Evolutionary conservation across 2,888 invertebrate genomes (phyloP), one percentile per base, ranked within the genome.

Genomic region (Athetis lepigone): DNA sequence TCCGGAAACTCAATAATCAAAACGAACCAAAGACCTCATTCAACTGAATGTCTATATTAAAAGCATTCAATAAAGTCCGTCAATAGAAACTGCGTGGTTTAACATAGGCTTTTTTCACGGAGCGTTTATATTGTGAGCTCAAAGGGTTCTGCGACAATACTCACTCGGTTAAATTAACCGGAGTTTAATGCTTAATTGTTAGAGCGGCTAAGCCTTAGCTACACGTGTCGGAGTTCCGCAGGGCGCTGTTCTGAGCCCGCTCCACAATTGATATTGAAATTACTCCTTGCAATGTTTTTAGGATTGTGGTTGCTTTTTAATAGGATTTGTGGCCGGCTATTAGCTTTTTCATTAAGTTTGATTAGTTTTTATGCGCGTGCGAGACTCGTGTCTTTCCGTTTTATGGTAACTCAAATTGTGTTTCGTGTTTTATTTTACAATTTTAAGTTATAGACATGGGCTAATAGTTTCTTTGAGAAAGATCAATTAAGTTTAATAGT

Each of bases 181-280:
- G 87, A 87, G 92, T 90, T 93, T 93, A 90, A 93, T 90, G 92
- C 92, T 93, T 93, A 93, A 93, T 94, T 94, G 92, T 93, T 88
- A 93, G 92, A 91, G 90, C 90, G 90, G 91, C 91, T 93, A 92
- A 94, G 92, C 94, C 85, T 84, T 70, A 73, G 84, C 86, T 89
- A 94, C 94, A 94, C 94, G 94, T 93, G 94, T 94, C 90, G 85
- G 85, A 80, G 90, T 89, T 86, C 85, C 88, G 78, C 90, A 88
- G 88, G 88, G 89, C 81, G 79, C 81, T 73, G 68, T 75, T 55
- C 64, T 79, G 80, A 85, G 83, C 84, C 85, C 78, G 85, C 84
- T 84, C 77, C 78, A 83, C 87, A 83, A 90, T 91, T 90, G 85
- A 88, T 90, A 91, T 92, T 90, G 82, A 90, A 92, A 92, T 92